A percentile compares a stretch with the other conserved stretches of the same genome.
phyloP scores from a whole-genome alignment of 2,888 invertebrate genomes.

The Schizotus pectinicornis region DNA sequence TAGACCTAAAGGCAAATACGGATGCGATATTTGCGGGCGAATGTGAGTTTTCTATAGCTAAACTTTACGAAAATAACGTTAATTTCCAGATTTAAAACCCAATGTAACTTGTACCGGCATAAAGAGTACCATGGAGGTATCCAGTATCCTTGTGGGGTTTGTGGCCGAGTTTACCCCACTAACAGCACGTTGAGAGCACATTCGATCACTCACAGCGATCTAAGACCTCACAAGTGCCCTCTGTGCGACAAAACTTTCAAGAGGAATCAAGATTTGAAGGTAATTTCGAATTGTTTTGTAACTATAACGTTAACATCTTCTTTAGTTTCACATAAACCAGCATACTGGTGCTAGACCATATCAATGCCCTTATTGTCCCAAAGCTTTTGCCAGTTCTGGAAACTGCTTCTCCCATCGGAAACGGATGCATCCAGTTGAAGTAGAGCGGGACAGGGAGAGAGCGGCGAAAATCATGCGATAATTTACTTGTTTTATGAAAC shows the following conservation, averaged over 20 bases:
- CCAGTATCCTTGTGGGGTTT: slow-evolving; percentile 69
- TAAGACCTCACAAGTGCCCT: slow-evolving; percentile 72
- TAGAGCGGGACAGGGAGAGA: slow-evolving; percentile 63
- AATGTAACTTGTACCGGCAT: slow-evolving; percentile 68
- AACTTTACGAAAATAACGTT: background rate
- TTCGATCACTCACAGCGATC: slow-evolving; percentile 72
- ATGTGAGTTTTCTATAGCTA: slow-evolving; percentile 61
- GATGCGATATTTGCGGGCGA: slow-evolving; percentile 70
- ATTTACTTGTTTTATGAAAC: slow-evolving; percentile 37
- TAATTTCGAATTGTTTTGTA: slow-evolving; percentile 42
- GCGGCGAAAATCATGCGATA: slow-evolving; percentile 65
- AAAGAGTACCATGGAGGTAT: slow-evolving; percentile 67
- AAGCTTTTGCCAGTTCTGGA: slow-evolving; percentile 74
- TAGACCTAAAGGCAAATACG: slow-evolving; percentile 67
- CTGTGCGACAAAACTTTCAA: slow-evolving; percentile 76
- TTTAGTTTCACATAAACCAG: slow-evolving; percentile 75
- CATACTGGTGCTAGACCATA: slow-evolving; percentile 78
- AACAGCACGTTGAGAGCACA: slow-evolving; percentile 72
- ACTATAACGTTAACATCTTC: slow-evolving; percentile 31
- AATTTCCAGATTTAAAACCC: slow-evolving; percentile 68
- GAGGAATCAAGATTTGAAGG: slow-evolving; percentile 76
- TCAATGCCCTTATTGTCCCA: slow-evolving; percentile 76
- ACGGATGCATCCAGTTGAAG: slow-evolving; percentile 72
- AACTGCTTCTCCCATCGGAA: slow-evolving; percentile 77
- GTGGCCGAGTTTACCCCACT: slow-evolving; percentile 73